phyloP scores from a whole-genome alignment of 1,140 invertebrate genomes.

The Eciton burchellii region DNA sequence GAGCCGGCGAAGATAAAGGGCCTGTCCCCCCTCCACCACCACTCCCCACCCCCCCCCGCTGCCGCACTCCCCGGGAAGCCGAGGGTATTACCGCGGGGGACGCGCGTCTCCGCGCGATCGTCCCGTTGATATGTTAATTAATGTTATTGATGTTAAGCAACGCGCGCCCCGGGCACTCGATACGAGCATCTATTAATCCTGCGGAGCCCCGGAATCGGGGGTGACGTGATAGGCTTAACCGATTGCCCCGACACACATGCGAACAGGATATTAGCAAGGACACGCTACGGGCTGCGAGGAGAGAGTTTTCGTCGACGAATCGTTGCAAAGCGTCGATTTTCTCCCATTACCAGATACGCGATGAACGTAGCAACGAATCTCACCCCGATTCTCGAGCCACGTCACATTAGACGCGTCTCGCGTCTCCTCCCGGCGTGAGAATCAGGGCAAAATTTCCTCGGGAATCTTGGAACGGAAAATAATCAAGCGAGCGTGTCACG shows the following conservation, averaged over 20 bases:
- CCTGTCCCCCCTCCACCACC: too few species aligned
- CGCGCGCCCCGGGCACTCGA: background rate
- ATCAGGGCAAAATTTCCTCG: background rate
- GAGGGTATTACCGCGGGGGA: conserved; percentile 55
- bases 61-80: conserved; percentile 1
- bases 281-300: too few species aligned
- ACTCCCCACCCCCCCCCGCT: too few species aligned
- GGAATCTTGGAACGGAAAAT: conserved; percentile 58
- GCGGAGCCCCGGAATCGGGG: conserved; percentile 15
- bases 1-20: conserved; percentile 69
- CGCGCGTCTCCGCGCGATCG: conserved; percentile 64
- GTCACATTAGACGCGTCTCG: too few species aligned
- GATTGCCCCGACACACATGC: background rate
- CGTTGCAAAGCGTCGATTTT: background rate
- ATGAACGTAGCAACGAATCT: background rate
- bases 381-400: too few species aligned
- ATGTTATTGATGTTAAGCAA: conserved; percentile 73
- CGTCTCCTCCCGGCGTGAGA: background rate
- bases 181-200: conserved; percentile 54
- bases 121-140: conserved; percentile 78
- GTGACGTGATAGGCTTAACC: conserved; percentile 4
- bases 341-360: background rate
- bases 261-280: background rate
- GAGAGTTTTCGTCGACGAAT: conserved; percentile 9
- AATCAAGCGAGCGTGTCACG: conserved; percentile 56